A percentile compares a stretch with the other conserved stretches of the same genome.
Conservation (phyloP, 2,888 invertebrate genomes). For the Cosmia pyralina region DNA sequence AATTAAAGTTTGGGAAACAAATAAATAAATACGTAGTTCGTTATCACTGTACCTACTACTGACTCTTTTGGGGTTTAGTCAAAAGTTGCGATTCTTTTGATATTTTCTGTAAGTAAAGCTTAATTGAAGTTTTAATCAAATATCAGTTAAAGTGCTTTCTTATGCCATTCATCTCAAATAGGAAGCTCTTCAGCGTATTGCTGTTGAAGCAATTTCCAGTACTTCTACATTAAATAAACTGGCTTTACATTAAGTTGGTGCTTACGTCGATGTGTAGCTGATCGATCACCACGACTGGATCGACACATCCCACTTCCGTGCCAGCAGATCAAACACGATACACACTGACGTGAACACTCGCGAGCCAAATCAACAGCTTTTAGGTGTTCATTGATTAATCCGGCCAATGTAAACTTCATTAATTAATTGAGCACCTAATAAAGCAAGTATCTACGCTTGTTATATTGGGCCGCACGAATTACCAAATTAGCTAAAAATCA, state of each 20-base stretch:
- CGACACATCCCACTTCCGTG: constrained; percentile 59
- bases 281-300: constrained; percentile 46
- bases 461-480: constrained; percentile 20
- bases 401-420: constrained; percentile 9
- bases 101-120: background rate
- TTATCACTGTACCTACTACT: background rate
- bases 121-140: constrained; percentile 3
- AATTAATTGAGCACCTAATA: constrained; percentile 19
- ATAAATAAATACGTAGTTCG: background rate
- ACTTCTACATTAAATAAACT: constrained; percentile 8
- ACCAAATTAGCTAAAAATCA: constrained; percentile 2
- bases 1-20: constrained; percentile 11
- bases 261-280: constrained; percentile 33
- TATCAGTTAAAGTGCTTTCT: constrained; percentile 2
- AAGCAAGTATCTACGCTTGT: constrained; percentile 6
- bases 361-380: constrained; percentile 14
- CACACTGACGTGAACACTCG: constrained; percentile 11
- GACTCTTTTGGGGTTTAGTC: background rate
- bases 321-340: constrained; percentile 40
- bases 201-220: constrained; percentile 13
- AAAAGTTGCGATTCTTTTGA: background rate
- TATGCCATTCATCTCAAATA: constrained; percentile 7
- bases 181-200: constrained; percentile 3
- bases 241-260: background rate
- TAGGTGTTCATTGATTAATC: constrained; percentile 16